Base-by-base conservation (phyloP, 2,888 invertebrate genomes). In the Pteria penguin region DNA sequence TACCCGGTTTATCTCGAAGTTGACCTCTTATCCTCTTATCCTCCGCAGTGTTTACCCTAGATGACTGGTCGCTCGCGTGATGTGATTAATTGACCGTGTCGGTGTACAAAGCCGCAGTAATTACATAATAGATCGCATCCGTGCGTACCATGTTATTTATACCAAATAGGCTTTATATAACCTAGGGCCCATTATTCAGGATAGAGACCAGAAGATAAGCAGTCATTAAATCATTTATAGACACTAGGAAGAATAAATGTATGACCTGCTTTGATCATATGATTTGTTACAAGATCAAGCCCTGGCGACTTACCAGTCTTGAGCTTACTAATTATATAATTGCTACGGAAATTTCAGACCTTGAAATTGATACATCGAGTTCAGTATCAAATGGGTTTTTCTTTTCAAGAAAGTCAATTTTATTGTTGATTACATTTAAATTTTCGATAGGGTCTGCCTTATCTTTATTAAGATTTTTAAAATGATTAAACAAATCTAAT, bases 131-230 rank as follows among this genome's bases (percentile, higher is more conserved):
- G n/a, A n/a, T n/a, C n/a, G n/a, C n/a, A n/a, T n/a, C n/a, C n/a
- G n/a, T n/a, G n/a, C n/a, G n/a, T n/a, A n/a, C n/a, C n/a, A n/a
- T n/a, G n/a, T n/a, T n/a, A n/a, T n/a, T n/a, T n/a, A n/a, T n/a
- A n/a, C n/a, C n/a, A n/a, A 32, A 62, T 62, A 32, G 18, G 32
- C 11, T 11, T 62, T 8, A 62, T 62, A 32, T 62, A 62, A 4
- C 62, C 62, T 32, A 22, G 31, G 22, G 62, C 27, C 62, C 62
- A 62, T 0, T 14, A 31, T 62, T 62, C 31, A 14, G 62, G 62
- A 62, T 62, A 62, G 11, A 31, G n/a, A 31, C 62, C 32, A 62
- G 32, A 62, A 11, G 60, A 26, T 4, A 60, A 29, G n/a, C 60
- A 60, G 18, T 27, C 29, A 26, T 60, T 60, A 8, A n/a, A 60